Evolutionary conservation across 2,113 vertebrate species (phyloP).

Genomic region (Megaceryle torquata): DNA sequence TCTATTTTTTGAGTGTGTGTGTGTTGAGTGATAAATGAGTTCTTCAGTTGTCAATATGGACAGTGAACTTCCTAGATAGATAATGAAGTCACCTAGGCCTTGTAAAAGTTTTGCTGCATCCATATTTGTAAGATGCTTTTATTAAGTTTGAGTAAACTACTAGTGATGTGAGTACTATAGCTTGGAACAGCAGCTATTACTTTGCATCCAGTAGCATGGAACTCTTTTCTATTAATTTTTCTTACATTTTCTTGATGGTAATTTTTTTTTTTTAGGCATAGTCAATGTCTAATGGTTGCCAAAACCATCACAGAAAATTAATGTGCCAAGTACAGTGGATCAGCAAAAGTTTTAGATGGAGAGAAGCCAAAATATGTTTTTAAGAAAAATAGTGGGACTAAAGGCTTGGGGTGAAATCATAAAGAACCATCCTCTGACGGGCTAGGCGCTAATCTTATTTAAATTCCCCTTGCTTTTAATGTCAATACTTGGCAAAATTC

Average conservation of each 20-base stretch:
- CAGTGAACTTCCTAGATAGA: neutral
- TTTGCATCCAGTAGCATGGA: neutral
- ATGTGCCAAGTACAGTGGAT: conserved; percentile 3
- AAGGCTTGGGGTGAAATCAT: conserved; percentile 19
- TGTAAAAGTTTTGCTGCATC: neutral
- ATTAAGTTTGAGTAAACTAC: neutral
- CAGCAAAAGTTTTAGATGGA: conserved; percentile 37
- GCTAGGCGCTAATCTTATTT: conserved; percentile 6
- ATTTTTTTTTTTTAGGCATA: neutral
- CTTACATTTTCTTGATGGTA: neutral
- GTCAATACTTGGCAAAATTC: conserved; percentile 5
- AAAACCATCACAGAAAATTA: conserved; percentile 31
- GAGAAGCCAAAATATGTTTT: conserved; percentile 40
- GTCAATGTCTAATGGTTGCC: neutral
- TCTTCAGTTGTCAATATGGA: neutral
- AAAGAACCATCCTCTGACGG: neutral
- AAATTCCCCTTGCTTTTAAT: conserved; percentile 6
- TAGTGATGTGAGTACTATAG: neutral
- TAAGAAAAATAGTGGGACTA: conserved; percentile 1
- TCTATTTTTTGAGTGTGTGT: neutral
- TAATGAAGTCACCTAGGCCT: neutral
- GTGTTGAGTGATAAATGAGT: neutral
- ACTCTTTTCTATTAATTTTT: neutral
- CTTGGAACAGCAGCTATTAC: neutral
- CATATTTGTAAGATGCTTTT: neutral